Evolutionary conservation across 2,797 vertebrate genomes (phyloP).

Genomic region (Bradypodion pumilum): DNA sequence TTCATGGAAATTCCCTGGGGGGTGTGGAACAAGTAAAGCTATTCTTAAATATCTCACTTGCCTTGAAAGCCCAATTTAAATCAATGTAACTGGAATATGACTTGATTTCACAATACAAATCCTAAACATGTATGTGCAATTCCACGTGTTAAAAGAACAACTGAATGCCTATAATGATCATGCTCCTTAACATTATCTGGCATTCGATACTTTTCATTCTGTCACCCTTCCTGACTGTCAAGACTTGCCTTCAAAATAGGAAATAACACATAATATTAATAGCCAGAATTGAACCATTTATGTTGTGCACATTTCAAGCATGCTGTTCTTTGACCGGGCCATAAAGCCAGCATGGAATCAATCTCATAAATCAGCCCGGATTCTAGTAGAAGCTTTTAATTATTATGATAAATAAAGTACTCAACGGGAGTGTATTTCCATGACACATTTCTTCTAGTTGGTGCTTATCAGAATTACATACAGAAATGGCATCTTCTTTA

Average conservation of each 20-base stretch:
- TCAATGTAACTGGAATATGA: no score
- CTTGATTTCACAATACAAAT: no score
- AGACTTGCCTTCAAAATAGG: neutral
- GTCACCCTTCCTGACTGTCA: no score
- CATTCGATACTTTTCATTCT: no score
- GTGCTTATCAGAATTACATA: neutral
- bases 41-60: no score
- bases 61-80: no score
- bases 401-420: neutral
- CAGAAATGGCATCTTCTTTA: neutral
- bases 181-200: no score
- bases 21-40: no score
- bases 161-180: no score
- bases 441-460: neutral
- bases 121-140: no score
- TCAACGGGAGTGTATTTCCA: neutral
- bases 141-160: no score
- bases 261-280: neutral
- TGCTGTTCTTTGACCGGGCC: neutral
- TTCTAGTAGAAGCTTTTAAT: neutral
- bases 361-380: neutral
- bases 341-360: neutral
- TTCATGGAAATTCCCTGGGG: no score
- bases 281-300: neutral
- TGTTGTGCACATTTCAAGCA: neutral